Evolutionary conservation across 2,113 vertebrate genomes (phyloP), one percentile per base, ranked within the genome.

Genomic region (Epinephelus fuscoguttatus): DNA sequence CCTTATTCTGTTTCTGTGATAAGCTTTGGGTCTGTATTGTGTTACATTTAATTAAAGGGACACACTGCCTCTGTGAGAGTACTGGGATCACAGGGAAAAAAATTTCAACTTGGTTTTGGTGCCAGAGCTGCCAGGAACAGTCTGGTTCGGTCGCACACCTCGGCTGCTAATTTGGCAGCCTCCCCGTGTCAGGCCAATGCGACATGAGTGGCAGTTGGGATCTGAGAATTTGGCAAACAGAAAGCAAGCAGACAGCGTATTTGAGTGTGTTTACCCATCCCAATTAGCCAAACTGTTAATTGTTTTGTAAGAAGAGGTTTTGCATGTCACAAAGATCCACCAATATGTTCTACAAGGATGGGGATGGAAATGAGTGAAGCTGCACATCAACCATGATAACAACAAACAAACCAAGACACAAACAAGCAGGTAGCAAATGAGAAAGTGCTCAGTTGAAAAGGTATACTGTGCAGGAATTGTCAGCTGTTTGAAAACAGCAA

Each of bases 91-190:
- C 33, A 79, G n/a, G 63, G 19, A 23, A 68, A 55, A 25, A 18
- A 61, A 45, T 61, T 52, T 80, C 15, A 52, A 19, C 57, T 70
- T 45, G 59, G n/a, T 37, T 81, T 55, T 60, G 42, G 15, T 17
- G 71, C 57, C 77, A 75, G 52, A 59, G 19, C 18, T 64, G 25
- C 69, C 25, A 6, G 40, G 27, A 40, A 25, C 21, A 70, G 49
- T 52, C 64, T 63, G 64, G 50, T 42, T 27, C 0, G 27, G 78
- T 76, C 25, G 40, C 62, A 73, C 19, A 67, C 33, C 21, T 60
- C 4, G 4, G 47, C 11, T 59, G 25, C 14, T 74, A 23, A 70
- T 53, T 75, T 86, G 80, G 60, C 73, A 77, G 60, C 7, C 17
- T 52, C 42, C 55, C 21, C 19, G 0, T 52, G 4, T 82, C 47